Evolutionary conservation across 2,113 vertebrate genomes (phyloP), one percentile per base, ranked within the genome.

Genomic region (Gasterosteus aculeatus): DNA sequence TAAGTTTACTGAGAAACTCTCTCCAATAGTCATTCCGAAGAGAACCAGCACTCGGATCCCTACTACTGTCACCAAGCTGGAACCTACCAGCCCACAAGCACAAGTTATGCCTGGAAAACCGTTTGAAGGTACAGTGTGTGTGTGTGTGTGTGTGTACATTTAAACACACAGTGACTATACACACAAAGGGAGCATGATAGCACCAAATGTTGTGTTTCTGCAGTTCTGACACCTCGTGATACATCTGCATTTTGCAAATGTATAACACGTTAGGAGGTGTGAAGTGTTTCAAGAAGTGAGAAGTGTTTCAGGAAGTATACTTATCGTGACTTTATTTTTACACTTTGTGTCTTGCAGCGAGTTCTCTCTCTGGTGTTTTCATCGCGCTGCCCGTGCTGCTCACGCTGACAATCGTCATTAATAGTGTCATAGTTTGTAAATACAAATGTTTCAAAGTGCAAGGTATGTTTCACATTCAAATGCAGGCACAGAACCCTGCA

Each of bases 391-490:
- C 42, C 47, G 6, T 72, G 10, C 9, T 80, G 59, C 41, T 73
- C 49, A 42, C 47, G 38, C 47, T 83, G 31, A 3, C 5, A 1
- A 2, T 56, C 7, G 51, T 7, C 1, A 11, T 74, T 11, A 38
- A 0, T 38, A 7, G 35, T 38, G 56, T 71, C 18, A 7, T 78
- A 1, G 12, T 75, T 19, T 71, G 9, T 41, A 81, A 60, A 69
- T 68, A 19, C 46, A 71, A 62, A 44, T 54, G 60, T 63, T 0
- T n/a, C 19, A 77, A 62, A 72, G 22, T 1, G 10, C 49, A 15
- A 81, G 78, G 85, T 86, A 71, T 14, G 64, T 69, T 69, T 67
- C 11, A 18, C 16, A 70, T 11, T 14, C 6, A 57, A 41, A 67
- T n/a, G 22, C 9, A 73, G 15, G 7, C 58, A 22, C 2, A 73